phyloP scores from a whole-genome alignment of 2,113 vertebrate genomes.

The Scolopax mira region DNA sequence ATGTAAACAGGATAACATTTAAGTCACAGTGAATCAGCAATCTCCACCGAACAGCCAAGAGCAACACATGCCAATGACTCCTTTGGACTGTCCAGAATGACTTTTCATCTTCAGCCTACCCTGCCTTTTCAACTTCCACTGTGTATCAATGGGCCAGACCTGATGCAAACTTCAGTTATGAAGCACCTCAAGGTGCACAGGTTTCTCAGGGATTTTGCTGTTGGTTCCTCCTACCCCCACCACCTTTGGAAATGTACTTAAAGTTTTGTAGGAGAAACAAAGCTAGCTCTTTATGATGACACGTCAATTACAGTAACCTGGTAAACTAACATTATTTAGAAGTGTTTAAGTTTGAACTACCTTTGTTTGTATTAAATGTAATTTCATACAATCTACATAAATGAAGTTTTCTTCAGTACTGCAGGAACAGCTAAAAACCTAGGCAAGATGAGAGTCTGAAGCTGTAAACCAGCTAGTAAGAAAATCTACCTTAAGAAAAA shows the following conservation, averaged over 20 bases:
- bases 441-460: neutral
- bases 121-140: neutral
- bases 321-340: neutral
- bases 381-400: neutral
- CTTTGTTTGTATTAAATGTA: neutral
- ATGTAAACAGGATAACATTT: constrained; percentile 45
- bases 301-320: neutral
- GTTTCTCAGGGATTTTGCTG: neutral
- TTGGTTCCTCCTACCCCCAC: neutral
- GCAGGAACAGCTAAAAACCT: neutral
- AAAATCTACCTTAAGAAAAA: neutral
- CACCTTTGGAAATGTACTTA: neutral
- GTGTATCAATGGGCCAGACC: neutral
- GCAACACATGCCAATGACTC: neutral
- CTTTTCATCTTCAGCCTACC: neutral
- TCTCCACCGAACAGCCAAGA: neutral
- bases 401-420: neutral
- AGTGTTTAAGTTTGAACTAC: neutral
- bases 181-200: rapidly evolving
- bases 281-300: neutral
- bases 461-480: neutral
- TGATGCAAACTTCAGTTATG: neutral
- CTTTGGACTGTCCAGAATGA: neutral
- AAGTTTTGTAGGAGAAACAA: neutral
- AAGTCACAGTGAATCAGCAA: constrained; percentile 61